A percentile compares a stretch with the other conserved stretches of the same genome.
Evolutionary conservation across 2,888 invertebrate genomes (phyloP).

Genomic region (Oeneis ivallda): DNA sequence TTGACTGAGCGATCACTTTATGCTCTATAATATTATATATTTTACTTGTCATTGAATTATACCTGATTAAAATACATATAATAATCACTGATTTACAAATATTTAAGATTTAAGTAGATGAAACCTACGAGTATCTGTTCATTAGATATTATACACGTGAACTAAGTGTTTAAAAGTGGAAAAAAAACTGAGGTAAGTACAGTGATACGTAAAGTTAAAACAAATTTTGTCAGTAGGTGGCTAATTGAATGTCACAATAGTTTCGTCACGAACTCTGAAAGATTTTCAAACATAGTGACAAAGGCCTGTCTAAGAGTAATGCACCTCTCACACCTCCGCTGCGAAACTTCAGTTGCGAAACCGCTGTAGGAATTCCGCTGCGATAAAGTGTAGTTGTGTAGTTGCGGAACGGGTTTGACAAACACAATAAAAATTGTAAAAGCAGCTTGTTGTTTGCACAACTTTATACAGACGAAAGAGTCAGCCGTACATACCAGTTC

Average conservation of each 20-base stretch:
- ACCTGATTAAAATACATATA: too few relatives aligned
- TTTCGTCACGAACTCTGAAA: constrained; percentile 62
- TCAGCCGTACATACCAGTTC: too few relatives aligned
- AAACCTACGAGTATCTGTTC: too few relatives aligned
- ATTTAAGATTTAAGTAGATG: neutral
- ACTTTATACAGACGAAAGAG: too few relatives aligned
- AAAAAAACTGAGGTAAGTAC: constrained; percentile 20
- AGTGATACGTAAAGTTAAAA: constrained; percentile 22
- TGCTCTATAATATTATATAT: neutral
- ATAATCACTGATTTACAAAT: neutral
- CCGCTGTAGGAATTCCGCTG: too few relatives aligned
- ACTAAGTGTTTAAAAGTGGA: constrained; percentile 16
- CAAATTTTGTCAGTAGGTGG: constrained; percentile 23
- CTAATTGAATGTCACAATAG: constrained; percentile 60
- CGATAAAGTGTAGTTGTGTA: too few relatives aligned
- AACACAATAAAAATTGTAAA: too few relatives aligned
- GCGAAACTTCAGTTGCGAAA: too few relatives aligned
- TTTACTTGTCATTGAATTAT: neutral
- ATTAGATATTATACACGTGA: neutral
- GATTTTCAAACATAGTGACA: constrained; percentile 38
- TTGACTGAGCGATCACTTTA: neutral
- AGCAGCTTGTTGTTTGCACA: too few relatives aligned
- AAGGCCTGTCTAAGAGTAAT: neutral
- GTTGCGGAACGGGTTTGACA: too few relatives aligned
- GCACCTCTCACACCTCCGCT: too few relatives aligned